These are phyloP conservation scores for Drosophila littoralis DNA, from an alignment of 1,140 invertebrate genomes.

Conservation along the genomic window DNA sequence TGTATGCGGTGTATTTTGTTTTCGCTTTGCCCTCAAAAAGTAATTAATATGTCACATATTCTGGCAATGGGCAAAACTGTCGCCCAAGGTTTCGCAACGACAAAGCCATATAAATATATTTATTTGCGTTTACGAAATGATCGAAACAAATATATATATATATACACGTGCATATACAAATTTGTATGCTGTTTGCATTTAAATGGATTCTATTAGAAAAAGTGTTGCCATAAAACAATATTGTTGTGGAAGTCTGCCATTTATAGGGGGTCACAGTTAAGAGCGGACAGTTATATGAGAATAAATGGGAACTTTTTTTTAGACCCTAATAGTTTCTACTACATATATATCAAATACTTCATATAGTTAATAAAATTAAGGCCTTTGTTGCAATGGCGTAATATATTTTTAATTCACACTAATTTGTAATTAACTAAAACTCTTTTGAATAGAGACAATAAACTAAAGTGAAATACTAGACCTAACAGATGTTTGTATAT, in stretches of 20 bases:
- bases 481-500: background rate
- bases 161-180: background rate
- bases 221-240: slow-evolving; percentile 9
- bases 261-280: background rate
- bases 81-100: slow-evolving; percentile 14
- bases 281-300: background rate
- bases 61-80: slow-evolving; percentile 18
- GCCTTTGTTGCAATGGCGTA: too few relatives aligned
- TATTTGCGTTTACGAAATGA: slow-evolving; percentile 32
- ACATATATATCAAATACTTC: background rate
- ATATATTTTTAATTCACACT: too few relatives aligned
- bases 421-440: background rate
- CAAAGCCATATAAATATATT: slow-evolving; percentile 37
- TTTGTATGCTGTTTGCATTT: slow-evolving; percentile 24
- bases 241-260: background rate
- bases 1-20: slow-evolving; percentile 29
- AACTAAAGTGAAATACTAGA: background rate
- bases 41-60: slow-evolving; percentile 70
- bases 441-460: background rate
- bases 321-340: background rate
- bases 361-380: too few relatives aligned
- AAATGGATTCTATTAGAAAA: slow-evolving; percentile 22
- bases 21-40: slow-evolving; percentile 26
- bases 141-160: slow-evolving; percentile 13
- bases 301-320: background rate